Evolutionary conservation across 2,113 vertebrate genomes (phyloP).

Genomic region (Columba janthina): DNA sequence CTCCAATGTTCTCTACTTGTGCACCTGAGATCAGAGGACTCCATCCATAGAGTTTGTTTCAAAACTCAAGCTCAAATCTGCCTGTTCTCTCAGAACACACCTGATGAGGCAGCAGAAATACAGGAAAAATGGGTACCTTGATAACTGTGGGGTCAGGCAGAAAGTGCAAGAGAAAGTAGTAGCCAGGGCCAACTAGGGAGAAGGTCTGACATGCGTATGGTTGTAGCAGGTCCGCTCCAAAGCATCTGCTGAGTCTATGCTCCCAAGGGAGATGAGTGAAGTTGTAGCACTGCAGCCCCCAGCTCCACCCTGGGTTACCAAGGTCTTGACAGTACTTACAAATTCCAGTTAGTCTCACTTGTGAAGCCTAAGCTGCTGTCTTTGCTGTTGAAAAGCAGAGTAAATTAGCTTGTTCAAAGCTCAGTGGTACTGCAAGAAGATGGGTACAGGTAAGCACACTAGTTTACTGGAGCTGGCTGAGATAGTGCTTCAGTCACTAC

Average conservation of each 20-base stretch:
- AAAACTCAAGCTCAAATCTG: not conserved
- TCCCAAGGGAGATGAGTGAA: not conserved
- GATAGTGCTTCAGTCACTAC: not conserved
- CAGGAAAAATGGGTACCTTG: not conserved
- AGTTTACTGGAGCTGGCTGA: not conserved
- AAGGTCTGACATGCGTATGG: fast-evolving
- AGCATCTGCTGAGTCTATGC: not conserved
- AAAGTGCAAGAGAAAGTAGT: not conserved
- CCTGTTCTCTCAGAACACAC: not conserved
- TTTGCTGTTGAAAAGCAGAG: not conserved
- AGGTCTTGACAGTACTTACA: not conserved
- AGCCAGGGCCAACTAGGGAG: fast-evolving
- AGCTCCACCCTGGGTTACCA: not conserved
- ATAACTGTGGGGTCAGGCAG: not conserved
- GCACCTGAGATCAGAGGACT: not conserved
- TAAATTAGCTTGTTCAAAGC: not conserved
- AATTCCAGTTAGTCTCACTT: not conserved
- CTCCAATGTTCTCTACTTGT: not conserved
- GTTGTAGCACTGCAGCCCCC: not conserved
- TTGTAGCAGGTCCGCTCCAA: not conserved
- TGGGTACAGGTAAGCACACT: not conserved
- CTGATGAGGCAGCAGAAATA: not conserved
- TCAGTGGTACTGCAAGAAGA: not conserved
- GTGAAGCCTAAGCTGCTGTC: not conserved
- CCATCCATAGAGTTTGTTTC: not conserved